Percentiles rank a stretch among this genome's conserved stretches.
phyloP scores from a whole-genome alignment of 2,113 vertebrate genomes.

The Lota lota region DNA sequence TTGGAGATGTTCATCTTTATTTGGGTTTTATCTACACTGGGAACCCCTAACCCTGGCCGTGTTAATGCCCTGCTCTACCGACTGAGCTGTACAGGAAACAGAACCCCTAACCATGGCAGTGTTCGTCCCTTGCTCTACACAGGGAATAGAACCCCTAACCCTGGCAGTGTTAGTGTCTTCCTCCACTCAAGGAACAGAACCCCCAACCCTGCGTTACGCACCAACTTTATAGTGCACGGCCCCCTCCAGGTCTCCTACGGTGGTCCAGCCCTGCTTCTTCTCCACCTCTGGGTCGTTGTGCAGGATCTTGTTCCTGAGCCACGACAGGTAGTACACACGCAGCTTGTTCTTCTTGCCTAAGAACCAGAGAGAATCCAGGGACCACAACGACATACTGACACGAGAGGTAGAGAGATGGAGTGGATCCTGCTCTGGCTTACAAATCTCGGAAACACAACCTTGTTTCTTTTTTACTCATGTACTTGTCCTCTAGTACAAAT shows the following conservation, averaged over 20 bases:
- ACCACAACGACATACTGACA: not conserved
- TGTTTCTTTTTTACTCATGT: too few relatives aligned
- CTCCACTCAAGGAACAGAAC: too few relatives aligned
- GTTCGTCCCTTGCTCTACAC: not conserved
- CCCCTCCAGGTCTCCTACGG: conserved; percentile 93
- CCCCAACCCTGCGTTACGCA: conserved; percentile 60
- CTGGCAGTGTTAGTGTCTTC: too few relatives aligned
- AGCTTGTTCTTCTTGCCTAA: conserved; percentile 98
- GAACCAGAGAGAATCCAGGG: not conserved
- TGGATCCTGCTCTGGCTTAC: not conserved
- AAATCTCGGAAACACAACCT: not conserved
- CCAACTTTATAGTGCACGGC: conserved; percentile 98
- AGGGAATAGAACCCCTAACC: not conserved
- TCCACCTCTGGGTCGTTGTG: conserved; percentile 98
- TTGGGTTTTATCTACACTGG: too few relatives aligned
- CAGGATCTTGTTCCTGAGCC: conserved; percentile 98
- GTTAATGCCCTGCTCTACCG: too few relatives aligned
- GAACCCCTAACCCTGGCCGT: too few relatives aligned
- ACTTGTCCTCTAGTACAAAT: too few relatives aligned
- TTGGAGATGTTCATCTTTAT: too few relatives aligned
- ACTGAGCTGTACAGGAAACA: not conserved
- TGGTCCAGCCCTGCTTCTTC: conserved; percentile 98
- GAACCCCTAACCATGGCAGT: conserved; percentile 20
- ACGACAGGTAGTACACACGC: conserved; percentile 97
- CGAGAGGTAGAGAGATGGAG: not conserved